A percentile compares a stretch with the other conserved stretches of the same genome.
Conservation (phyloP, 2,888 invertebrate genomes). For the Meiosimyza platycephala region DNA sequence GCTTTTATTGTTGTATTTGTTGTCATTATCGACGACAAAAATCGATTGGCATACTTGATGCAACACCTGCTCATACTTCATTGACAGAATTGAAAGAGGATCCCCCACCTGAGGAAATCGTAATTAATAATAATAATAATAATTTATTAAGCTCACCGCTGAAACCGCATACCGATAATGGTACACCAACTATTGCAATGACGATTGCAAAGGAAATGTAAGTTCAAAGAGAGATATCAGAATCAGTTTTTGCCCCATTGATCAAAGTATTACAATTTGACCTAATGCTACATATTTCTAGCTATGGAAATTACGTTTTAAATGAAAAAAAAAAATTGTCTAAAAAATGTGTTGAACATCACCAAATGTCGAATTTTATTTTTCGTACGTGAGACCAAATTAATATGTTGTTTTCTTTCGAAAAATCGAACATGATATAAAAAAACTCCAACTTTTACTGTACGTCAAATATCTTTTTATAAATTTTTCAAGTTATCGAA, state of each 20-base stretch:
- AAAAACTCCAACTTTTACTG: too few species aligned
- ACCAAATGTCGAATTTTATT: too few species aligned
- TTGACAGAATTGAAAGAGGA: conserved; percentile 15
- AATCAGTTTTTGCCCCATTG: neutral
- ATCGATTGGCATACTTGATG: conserved; percentile 57
- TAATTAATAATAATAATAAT: conserved; percentile 14
- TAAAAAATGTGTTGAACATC: too few species aligned
- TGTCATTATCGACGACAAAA: conserved; percentile 58
- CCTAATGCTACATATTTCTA: too few species aligned
- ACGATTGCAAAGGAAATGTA: conserved; percentile 45
- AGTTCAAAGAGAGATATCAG: conserved; percentile 29
- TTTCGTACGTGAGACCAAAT: too few species aligned
- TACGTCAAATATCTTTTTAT: too few species aligned
- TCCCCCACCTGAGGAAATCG: neutral
- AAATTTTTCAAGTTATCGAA: too few species aligned
- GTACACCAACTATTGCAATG: conserved; percentile 45
- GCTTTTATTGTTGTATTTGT: conserved; percentile 54
- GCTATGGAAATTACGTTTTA: too few species aligned
- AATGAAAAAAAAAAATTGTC: too few species aligned
- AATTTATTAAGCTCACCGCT: neutral
- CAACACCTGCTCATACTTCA: conserved; percentile 34
- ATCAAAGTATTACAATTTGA: too few species aligned
- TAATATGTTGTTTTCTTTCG: too few species aligned
- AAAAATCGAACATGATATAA: too few species aligned
- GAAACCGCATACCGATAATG: conserved; percentile 10